Conservation (phyloP, 2,888 invertebrate species). For the Hypsopygia costalis region DNA sequence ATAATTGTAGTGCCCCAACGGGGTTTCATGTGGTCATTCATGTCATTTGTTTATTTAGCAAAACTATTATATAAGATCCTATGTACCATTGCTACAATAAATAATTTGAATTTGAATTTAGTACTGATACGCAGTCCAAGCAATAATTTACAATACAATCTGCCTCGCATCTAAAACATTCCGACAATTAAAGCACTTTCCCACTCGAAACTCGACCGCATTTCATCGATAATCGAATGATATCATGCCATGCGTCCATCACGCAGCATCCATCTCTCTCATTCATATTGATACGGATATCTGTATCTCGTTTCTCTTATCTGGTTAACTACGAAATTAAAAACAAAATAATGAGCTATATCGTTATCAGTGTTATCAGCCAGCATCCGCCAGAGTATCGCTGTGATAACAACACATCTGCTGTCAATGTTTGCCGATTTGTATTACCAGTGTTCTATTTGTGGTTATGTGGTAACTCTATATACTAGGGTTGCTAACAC, state of each 20-base stretch:
- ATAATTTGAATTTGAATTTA: too few species aligned
- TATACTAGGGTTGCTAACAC: too few species aligned
- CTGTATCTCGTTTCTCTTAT: slow-evolving; percentile 42
- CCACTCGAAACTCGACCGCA: slow-evolving; percentile 1
- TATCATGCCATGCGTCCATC: slow-evolving; percentile 21
- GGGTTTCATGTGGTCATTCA: too few species aligned
- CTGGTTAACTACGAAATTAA: slow-evolving; percentile 55
- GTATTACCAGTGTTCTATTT: slow-evolving; percentile 19
- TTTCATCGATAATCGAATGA: slow-evolving; percentile 7
- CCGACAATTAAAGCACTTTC: slow-evolving; percentile 4
- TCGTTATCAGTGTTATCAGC: slow-evolving; percentile 43
- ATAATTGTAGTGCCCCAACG: too few species aligned
- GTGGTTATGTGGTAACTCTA: background rate
- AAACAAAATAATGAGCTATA: slow-evolving; percentile 60
- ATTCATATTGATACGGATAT: slow-evolving; percentile 25
- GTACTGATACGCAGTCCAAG: too few species aligned
- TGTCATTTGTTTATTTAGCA: too few species aligned
- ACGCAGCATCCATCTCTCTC: slow-evolving; percentile 28
- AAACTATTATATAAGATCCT: too few species aligned
- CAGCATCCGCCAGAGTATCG: slow-evolving; percentile 62
- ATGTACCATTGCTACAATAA: too few species aligned
- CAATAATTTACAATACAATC: background rate
- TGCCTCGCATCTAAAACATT: background rate
- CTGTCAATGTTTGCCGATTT: slow-evolving; percentile 20
- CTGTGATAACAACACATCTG: slow-evolving; percentile 5